Evolutionary conservation across 2,113 vertebrate genomes (phyloP).

Genomic region (Hydrochoerus hydrochaeris): DNA sequence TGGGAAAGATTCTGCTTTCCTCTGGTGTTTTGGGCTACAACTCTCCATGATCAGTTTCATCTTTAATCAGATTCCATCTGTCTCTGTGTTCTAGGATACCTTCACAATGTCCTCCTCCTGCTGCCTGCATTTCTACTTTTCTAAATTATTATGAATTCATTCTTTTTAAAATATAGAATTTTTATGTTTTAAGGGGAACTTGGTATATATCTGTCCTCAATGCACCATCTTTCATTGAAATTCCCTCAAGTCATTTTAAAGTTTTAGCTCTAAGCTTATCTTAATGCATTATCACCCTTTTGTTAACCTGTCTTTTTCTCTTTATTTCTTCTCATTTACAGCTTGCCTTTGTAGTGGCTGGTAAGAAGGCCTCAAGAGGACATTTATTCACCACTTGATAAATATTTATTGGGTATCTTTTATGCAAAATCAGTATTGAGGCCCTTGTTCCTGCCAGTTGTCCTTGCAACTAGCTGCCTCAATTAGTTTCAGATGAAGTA

Average conservation of each 20-base stretch:
- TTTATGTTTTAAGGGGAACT: background rate
- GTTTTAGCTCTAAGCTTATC: background rate
- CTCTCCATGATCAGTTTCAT: slow-evolving; percentile 5
- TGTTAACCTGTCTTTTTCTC: background rate
- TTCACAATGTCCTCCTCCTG: slow-evolving; percentile 39
- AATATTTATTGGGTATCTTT: slow-evolving; percentile 7
- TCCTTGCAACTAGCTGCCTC: background rate
- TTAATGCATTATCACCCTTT: background rate
- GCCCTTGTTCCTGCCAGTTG: background rate
- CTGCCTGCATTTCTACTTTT: background rate
- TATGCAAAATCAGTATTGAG: background rate
- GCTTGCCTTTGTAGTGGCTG: slow-evolving; percentile 7
- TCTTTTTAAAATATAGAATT: background rate
- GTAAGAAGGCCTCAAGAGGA: background rate
- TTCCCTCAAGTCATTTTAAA: background rate
- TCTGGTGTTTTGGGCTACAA: background rate
- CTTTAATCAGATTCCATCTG: slow-evolving; percentile 26
- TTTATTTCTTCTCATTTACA: background rate
- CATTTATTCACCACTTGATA: background rate
- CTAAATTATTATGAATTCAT: background rate
- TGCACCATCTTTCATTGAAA: slow-evolving; percentile 16
- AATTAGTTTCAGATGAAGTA: background rate
- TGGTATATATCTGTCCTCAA: background rate
- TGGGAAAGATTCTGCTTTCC: background rate
- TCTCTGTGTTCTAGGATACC: slow-evolving; percentile 47